A percentile compares a stretch with the other conserved stretches of the same genome.
These are phyloP conservation scores for Quadroppia sp. DNA, from an alignment of 2,888 invertebrate genomes.

Conservation along the genomic window DNA sequence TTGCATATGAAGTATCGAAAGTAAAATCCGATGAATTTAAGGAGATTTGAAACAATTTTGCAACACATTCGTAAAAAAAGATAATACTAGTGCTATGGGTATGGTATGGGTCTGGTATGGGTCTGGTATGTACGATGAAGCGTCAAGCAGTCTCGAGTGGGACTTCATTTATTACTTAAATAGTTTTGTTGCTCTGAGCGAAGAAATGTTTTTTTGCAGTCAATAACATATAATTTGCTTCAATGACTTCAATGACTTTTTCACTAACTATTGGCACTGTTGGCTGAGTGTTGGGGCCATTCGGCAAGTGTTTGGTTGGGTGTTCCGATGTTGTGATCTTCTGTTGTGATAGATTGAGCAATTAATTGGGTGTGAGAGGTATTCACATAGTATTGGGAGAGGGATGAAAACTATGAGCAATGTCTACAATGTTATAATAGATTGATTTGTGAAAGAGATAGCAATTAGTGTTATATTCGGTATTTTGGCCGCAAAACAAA, in stretches of 20 bases:
- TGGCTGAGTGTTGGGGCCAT: too few relatives aligned
- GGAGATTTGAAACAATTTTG: not conserved
- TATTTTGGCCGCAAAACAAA: constrained; percentile 26
- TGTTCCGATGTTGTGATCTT: not conserved
- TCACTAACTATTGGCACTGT: not conserved
- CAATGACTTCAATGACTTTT: constrained; percentile 13
- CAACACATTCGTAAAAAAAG: not conserved
- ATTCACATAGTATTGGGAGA: not conserved
- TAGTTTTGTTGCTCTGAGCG: constrained; percentile 29
- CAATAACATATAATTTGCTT: constrained; percentile 37
- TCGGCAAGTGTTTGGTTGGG: constrained; percentile 13
- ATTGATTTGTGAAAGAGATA: constrained; percentile 29
- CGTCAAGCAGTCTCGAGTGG: constrained; percentile 27
- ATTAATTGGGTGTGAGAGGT: constrained; percentile 34
- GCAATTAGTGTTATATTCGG: constrained; percentile 8
- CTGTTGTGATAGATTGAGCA: constrained; percentile 31
- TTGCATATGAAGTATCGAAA: not conserved
- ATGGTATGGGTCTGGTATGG: constrained; percentile 2
- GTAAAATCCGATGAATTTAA: not conserved
- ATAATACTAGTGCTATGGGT: not conserved
- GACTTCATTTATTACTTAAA: constrained; percentile 31
- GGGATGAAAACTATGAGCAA: not conserved
- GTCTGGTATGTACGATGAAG: not conserved
- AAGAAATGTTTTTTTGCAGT: constrained; percentile 24
- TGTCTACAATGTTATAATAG: constrained; percentile 20